Percentiles rank a stretch among this genome's conserved stretches.
Conservation (phyloP, 2,888 invertebrate genomes). For the Phaonia tiefii region DNA sequence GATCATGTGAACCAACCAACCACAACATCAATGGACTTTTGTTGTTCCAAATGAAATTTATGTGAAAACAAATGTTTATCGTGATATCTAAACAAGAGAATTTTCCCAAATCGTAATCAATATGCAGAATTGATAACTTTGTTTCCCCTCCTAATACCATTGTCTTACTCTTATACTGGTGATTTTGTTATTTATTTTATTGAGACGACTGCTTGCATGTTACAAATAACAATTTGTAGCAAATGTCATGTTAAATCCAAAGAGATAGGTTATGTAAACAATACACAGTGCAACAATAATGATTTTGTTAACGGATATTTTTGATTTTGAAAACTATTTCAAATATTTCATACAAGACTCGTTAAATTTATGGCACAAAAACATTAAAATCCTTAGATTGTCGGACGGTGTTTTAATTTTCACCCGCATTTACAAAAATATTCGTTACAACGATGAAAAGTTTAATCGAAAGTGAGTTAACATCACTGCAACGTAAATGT, state of each 20-base stretch:
- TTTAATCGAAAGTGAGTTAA: too few species aligned
- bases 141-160: background rate
- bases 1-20: background rate
- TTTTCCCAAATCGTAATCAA: constrained; percentile 22
- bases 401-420: too few species aligned
- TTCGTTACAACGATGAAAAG: too few species aligned
- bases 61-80: background rate
- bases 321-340: too few species aligned
- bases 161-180: background rate
- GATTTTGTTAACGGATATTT: background rate
- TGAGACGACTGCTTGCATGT: constrained; percentile 12
- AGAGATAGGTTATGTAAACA: background rate
- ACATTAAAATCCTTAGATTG: too few species aligned
- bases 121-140: background rate
- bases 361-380: too few species aligned
- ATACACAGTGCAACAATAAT: background rate
- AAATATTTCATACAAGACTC: too few species aligned
- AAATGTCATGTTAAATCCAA: constrained; percentile 19
- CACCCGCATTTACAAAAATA: too few species aligned
- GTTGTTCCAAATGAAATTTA: constrained; percentile 7
- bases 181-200: background rate
- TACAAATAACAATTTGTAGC: constrained; percentile 31
- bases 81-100: background rate
- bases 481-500: too few species aligned
- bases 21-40: background rate